Percentiles rank a stretch among this genome's conserved stretches.
Conservation (phyloP, 2,113 vertebrate genomes). For the Bubo scandiacus region DNA sequence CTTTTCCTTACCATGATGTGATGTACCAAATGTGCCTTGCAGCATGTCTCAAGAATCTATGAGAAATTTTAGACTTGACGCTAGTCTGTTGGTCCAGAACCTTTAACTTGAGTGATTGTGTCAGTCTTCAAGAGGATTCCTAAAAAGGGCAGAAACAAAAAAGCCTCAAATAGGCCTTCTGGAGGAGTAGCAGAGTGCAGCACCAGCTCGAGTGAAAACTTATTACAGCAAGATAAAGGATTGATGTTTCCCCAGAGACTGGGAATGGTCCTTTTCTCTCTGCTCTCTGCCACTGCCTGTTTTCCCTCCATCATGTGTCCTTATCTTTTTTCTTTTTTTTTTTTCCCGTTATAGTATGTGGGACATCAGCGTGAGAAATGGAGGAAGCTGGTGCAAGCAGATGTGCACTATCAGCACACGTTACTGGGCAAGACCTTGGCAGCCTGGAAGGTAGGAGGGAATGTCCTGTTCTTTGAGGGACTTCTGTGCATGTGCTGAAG, state of each 20-base stretch:
- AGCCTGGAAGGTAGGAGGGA: slow-evolving; percentile 76
- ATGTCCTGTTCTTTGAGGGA: background rate
- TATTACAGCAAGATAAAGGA: background rate
- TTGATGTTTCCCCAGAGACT: background rate
- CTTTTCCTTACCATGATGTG: background rate
- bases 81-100: background rate
- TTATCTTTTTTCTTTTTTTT: rapidly evolving
- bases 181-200: background rate
- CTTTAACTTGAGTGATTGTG: background rate
- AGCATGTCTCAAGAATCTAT: background rate
- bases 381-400: slow-evolving; percentile 67
- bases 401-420: slow-evolving; percentile 31
- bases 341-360: slow-evolving; percentile 17
- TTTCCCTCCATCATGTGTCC: background rate
- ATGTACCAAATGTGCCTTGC: background rate
- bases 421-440: slow-evolving; percentile 69
- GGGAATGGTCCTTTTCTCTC: background rate
- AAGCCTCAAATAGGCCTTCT: background rate
- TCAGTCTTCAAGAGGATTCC: background rate
- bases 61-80: background rate
- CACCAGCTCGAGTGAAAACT: background rate
- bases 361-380: slow-evolving; percentile 57
- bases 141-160: background rate
- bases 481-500: background rate
- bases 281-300: background rate